Percentiles rank a stretch among this genome's conserved stretches.
phyloP scores from a whole-genome alignment of 64 coral and sea anemone species.

The Porites australiensis region DNA sequence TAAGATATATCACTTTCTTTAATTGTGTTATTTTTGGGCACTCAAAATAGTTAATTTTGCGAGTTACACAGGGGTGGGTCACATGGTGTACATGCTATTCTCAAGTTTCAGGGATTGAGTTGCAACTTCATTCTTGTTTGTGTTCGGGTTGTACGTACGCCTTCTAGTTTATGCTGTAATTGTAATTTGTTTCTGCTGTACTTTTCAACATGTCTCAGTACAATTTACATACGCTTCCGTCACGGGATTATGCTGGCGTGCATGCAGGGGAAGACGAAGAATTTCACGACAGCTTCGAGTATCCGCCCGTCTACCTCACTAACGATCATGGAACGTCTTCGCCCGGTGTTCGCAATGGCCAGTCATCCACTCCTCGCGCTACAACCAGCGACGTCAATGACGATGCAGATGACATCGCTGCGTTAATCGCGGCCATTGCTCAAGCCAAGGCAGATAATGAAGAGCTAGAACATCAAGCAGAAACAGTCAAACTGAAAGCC shows the following conservation, averaged over 20 bases:
- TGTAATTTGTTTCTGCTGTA: too few species aligned
- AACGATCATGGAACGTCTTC: neutral
- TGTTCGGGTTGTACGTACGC: too few species aligned
- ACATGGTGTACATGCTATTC: too few species aligned
- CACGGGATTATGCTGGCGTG: neutral
- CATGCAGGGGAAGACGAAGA: neutral
- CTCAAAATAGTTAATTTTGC: too few species aligned
- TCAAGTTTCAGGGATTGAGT: too few species aligned
- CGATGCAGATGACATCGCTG: neutral
- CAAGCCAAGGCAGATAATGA: neutral
- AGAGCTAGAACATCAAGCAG: neutral
- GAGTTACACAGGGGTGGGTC: too few species aligned
- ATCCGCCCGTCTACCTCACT: too few species aligned
- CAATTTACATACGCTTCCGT: neutral
- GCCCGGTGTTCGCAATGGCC: neutral
- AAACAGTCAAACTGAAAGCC: neutral
- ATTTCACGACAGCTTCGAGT: slow-evolving; percentile 7
- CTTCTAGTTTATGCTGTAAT: too few species aligned
- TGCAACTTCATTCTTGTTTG: too few species aligned
- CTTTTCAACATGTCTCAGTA: neutral
- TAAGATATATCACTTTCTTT: too few species aligned
- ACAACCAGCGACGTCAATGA: neutral
- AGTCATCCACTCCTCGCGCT: slow-evolving; percentile 1
- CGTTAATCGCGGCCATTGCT: slow-evolving; percentile 1
- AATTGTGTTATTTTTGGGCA: too few species aligned